Evolutionary conservation across 2,888 invertebrate genomes (phyloP), one percentile per base, ranked within the genome.

Genomic region (Hydrotaea diabolus): DNA sequence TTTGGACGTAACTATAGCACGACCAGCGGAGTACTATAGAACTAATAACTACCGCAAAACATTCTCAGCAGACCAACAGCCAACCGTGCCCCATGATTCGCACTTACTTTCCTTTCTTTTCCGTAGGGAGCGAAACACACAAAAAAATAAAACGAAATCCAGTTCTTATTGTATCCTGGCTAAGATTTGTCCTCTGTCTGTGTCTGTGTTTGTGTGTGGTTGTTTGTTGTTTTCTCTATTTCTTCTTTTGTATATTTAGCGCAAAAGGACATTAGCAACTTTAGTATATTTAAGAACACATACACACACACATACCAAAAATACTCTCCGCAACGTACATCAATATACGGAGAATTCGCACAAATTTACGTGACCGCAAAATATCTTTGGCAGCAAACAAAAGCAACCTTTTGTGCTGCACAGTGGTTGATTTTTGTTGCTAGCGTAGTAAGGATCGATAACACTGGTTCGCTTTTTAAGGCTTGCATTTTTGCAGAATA

Each of bases 351-450:
- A 59, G 39, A 49, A 69, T 69, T 73, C 66, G 69, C 69, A 62
- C 23, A 80, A 77, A 36, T 26, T 83, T 80, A 69, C 73, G 77
- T 83, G 77, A 83, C 83, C 80, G 31, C 77, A 80, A 57, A 76
- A 43, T 72, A 23, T 39, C 49, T 77, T 59, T 64, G 49, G 23
- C 57, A 57, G 8, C 57, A 57, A 53, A 13, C 2, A 3, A 59
- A 59, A 26, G 26, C 4, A 23, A 55, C 9, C 49, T 15, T 26
- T 59, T 26, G 15, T 17, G 21, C 17, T 26, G 59, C 26, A 23
- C 49, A 15, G 49, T 49, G 49, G n/a, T 39, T 39, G n/a, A 49
- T 49, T 7, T 31, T 31, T 31, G 7, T n/a, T n/a, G n/a, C n/a
- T n/a, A n/a, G n/a, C n/a, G n/a, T n/a, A n/a, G n/a, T n/a, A n/a